phyloP scores from a whole-genome alignment of 2,113 vertebrate species.

The Tragelaphus strepsiceros region DNA sequence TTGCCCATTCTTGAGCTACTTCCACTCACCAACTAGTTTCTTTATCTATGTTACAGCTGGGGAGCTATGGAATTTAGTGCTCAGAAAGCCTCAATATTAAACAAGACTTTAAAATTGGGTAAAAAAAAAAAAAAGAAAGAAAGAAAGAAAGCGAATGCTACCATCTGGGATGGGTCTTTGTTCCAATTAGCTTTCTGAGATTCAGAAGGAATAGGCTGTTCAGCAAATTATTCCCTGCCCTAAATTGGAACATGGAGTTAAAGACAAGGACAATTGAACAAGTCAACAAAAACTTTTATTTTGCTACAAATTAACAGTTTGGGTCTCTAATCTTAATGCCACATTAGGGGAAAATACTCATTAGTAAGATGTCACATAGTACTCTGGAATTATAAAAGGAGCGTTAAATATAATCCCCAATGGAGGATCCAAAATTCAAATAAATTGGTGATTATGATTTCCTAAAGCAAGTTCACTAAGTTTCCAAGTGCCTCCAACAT shows the following conservation, averaged over 20 bases:
- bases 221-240: neutral
- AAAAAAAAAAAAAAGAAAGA: neutral
- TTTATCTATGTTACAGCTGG: neutral
- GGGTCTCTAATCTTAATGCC: neutral
- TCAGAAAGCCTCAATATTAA: neutral
- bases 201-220: neutral
- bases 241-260: neutral
- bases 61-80: neutral
- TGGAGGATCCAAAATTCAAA: conserved; percentile 35
- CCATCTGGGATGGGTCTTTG: neutral
- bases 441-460: conserved; percentile 40
- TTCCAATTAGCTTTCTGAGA: conserved; percentile 27
- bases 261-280: neutral
- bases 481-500: conserved; percentile 35
- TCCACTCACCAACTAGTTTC: neutral
- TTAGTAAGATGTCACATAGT: neutral
- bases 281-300: neutral
- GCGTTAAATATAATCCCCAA: conserved; percentile 16
- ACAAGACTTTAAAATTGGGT: neutral
- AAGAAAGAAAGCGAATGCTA: neutral
- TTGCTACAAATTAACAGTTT: conserved; percentile 5
- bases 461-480: neutral
- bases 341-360: neutral
- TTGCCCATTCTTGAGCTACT: neutral
- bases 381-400: conserved; percentile 34